Evolutionary conservation across 2,888 invertebrate genomes (phyloP).

Genomic region (Fragum whitleyi): DNA sequence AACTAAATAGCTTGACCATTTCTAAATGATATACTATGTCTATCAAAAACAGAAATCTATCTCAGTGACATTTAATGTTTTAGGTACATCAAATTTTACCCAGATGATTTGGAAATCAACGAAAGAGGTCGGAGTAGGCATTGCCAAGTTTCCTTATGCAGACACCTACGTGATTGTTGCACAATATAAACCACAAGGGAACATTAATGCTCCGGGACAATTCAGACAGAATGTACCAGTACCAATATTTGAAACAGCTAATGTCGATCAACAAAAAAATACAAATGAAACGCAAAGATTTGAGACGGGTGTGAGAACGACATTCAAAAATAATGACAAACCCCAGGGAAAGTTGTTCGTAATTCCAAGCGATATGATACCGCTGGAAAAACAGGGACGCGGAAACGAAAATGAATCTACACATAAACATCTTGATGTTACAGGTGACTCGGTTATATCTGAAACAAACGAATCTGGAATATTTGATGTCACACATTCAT

Average conservation of each 20-base stretch:
- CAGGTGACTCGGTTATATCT: neutral
- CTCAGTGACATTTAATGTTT: too few relatives aligned
- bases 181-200: conserved; percentile 71
- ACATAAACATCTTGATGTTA: neutral
- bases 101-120: conserved; percentile 75
- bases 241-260: conserved; percentile 24
- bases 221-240: conserved; percentile 71
- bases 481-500: neutral
- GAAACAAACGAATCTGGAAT: neutral
- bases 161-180: conserved; percentile 71
- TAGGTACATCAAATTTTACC: conserved; percentile 74
- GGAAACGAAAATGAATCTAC: too few relatives aligned
- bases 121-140: conserved; percentile 70
- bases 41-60: too few relatives aligned
- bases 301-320: too few relatives aligned
- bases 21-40: too few relatives aligned
- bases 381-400: too few relatives aligned
- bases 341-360: too few relatives aligned
- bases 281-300: neutral
- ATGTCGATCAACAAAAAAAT: neutral
- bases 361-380: too few relatives aligned
- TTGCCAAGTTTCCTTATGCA: conserved; percentile 67
- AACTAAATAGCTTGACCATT: too few relatives aligned
- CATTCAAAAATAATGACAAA: too few relatives aligned
- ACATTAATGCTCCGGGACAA: conserved; percentile 70